Evolutionary conservation across 2,888 invertebrate genomes (phyloP).

Genomic region (Hemaris fuciformis): DNA sequence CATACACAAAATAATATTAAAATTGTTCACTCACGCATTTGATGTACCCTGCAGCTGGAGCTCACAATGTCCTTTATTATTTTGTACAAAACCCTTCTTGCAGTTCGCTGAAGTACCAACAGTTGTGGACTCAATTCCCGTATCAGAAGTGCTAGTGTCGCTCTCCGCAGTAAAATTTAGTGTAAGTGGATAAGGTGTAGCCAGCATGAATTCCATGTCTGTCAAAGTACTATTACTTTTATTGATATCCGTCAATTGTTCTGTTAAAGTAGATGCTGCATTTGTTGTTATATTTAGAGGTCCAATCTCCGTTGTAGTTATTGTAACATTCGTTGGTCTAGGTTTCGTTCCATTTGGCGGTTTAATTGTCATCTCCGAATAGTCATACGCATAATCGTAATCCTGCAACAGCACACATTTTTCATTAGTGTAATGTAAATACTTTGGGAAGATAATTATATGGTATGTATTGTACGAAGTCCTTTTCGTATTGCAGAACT

Average conservation of each 20-base stretch:
- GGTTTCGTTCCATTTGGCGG: conserved; percentile 74
- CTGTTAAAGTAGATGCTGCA: conserved; percentile 5
- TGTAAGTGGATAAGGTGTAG: not conserved
- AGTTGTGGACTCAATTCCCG: not conserved
- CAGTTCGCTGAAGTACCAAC: conserved; percentile 41
- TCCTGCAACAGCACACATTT: conserved; percentile 83
- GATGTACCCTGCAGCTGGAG: conserved; percentile 60
- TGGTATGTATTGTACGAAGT: too few species aligned
- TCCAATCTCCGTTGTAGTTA: conserved; percentile 16
- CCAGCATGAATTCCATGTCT: not conserved
- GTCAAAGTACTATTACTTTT: not conserved
- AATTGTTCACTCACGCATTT: conserved; percentile 74
- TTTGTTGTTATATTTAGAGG: not conserved
- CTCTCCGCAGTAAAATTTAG: too few species aligned
- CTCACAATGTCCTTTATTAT: conserved; percentile 67
- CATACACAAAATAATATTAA: too few species aligned
- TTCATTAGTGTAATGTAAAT: too few species aligned
- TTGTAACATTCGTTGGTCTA: conserved; percentile 61
- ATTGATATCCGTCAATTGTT: conserved; percentile 15
- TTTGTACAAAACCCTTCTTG: conserved; percentile 63
- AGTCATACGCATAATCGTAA: conserved; percentile 88
- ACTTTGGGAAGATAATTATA: too few species aligned
- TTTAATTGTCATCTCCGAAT: conserved; percentile 86
- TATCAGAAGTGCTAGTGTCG: not conserved
- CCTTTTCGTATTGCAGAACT: too few species aligned